Evolutionary conservation across 2,888 invertebrate genomes (phyloP).

Genomic region (Pilophorus perplexus): DNA sequence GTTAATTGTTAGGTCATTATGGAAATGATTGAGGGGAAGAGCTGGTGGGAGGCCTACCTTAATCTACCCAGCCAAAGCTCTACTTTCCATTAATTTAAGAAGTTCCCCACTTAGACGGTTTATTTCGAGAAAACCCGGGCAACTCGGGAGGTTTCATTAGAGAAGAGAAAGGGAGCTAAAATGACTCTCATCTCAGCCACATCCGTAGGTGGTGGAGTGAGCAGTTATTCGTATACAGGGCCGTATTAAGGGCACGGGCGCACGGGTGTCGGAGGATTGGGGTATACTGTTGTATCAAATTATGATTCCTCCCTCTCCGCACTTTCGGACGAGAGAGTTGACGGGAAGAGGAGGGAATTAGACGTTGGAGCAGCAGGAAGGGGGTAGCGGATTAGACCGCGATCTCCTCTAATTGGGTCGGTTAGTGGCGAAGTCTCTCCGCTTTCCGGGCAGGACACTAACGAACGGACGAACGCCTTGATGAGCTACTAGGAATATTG

Average conservation of each 20-base stretch:
- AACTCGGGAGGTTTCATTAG: slow-evolving; percentile 25
- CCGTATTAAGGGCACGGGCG: not conserved
- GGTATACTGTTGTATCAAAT: slow-evolving; percentile 16
- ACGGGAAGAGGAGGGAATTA: slow-evolving; percentile 1
- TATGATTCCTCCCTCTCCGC: slow-evolving; percentile 19
- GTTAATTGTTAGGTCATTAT: slow-evolving; percentile 36
- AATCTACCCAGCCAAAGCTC: slow-evolving; percentile 27
- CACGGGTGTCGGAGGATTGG: not conserved
- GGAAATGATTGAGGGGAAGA: slow-evolving; percentile 29
- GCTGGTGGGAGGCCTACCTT: slow-evolving; percentile 3
- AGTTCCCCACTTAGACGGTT: slow-evolving; percentile 11
- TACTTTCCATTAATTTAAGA: slow-evolving; percentile 38
- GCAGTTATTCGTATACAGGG: slow-evolving; percentile 11
- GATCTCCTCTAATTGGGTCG: slow-evolving; percentile 36
- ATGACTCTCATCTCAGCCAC: slow-evolving; percentile 28
- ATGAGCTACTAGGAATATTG: not conserved
- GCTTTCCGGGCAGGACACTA: not conserved
- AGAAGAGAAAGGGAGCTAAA: slow-evolving; percentile 26
- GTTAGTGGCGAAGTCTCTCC: slow-evolving; percentile 10
- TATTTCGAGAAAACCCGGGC: slow-evolving; percentile 24
- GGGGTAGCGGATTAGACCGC: slow-evolving; percentile 29
- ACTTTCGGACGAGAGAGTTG: not conserved
- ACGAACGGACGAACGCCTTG: not conserved
- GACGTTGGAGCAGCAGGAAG: not conserved
- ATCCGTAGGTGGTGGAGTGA: slow-evolving; percentile 11